A percentile compares a stretch with the other conserved stretches of the same genome.
Conservation (phyloP, 2,888 invertebrate species). For the Nemotelus pantherinus region DNA sequence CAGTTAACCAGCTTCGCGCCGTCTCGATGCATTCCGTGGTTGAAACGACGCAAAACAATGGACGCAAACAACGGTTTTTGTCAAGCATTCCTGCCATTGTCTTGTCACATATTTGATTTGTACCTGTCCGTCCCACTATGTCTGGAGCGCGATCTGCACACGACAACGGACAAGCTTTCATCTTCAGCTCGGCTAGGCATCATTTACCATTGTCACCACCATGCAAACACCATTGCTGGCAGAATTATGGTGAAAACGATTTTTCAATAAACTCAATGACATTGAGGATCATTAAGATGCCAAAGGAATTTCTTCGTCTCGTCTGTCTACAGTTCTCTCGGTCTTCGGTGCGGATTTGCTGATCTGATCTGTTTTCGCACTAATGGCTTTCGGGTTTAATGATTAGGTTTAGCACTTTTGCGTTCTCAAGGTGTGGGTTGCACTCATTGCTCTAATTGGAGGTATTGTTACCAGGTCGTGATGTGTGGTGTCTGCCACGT, state of each 20-base stretch:
- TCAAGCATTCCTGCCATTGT: slow-evolving; percentile 36
- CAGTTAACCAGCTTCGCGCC: slow-evolving; percentile 11
- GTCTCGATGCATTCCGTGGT: slow-evolving; percentile 6
- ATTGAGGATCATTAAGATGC: slow-evolving; percentile 41
- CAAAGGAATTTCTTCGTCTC: slow-evolving; percentile 5
- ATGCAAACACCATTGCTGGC: slow-evolving; percentile 5
- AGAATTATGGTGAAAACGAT: slow-evolving; percentile 40
- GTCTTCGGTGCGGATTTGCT: neutral
- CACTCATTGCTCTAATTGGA: slow-evolving; percentile 41
- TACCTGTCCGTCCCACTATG: slow-evolving; percentile 40
- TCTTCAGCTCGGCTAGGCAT: slow-evolving; percentile 22
- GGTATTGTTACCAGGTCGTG: slow-evolving; percentile 39
- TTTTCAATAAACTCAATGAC: slow-evolving; percentile 39
- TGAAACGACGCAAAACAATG: slow-evolving; percentile 12
- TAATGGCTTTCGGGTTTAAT: slow-evolving; percentile 34
- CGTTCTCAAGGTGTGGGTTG: slow-evolving; percentile 34
- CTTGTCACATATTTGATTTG: slow-evolving; percentile 40
- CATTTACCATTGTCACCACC: slow-evolving; percentile 22
- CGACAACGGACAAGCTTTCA: slow-evolving; percentile 33
- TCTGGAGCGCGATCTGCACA: slow-evolving; percentile 39
- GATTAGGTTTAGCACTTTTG: slow-evolving; percentile 38
- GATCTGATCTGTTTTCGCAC: slow-evolving; percentile 30
- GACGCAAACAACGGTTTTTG: slow-evolving; percentile 37
- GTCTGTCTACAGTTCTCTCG: neutral
- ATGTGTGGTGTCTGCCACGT: slow-evolving; percentile 36